Evolutionary conservation across 2,113 vertebrate genomes (phyloP).

Genomic region (Eublepharis macularius): DNA sequence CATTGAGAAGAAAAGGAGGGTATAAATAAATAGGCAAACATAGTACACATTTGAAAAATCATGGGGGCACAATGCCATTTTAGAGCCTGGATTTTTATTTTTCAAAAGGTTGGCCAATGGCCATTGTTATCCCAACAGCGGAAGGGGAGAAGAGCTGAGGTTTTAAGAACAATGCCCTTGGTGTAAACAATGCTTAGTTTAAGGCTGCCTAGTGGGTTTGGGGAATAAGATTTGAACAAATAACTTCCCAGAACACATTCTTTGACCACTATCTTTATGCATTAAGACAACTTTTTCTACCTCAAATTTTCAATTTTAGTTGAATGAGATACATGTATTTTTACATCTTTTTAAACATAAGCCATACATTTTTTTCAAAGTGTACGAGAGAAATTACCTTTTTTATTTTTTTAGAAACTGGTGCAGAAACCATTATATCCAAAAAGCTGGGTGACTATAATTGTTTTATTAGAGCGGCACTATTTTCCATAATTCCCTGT

Average conservation of each 20-base stretch:
- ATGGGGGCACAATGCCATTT: no score
- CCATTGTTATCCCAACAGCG: background rate
- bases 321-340: slow-evolving; percentile 8
- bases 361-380: slow-evolving; percentile 19
- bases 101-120: no score
- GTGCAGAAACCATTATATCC: slow-evolving; percentile 18
- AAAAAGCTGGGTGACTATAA: slow-evolving; percentile 14
- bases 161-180: no score
- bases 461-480: slow-evolving; percentile 4
- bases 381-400: background rate
- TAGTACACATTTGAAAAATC: no score
- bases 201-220: background rate
- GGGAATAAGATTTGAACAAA: background rate
- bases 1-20: no score
- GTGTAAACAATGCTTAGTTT: background rate
- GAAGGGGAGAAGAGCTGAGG: background rate
- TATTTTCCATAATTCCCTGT: slow-evolving; percentile 38
- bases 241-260: background rate
- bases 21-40: no score
- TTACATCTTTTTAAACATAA: slow-evolving; percentile 7
- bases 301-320: background rate
- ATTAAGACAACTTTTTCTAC: background rate
- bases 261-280: background rate
- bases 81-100: no score
- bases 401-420: slow-evolving; percentile 23